Evolutionary conservation across 2,888 invertebrate genomes (phyloP), one percentile per base, ranked within the genome.

Genomic region (Onchidella celtica): DNA sequence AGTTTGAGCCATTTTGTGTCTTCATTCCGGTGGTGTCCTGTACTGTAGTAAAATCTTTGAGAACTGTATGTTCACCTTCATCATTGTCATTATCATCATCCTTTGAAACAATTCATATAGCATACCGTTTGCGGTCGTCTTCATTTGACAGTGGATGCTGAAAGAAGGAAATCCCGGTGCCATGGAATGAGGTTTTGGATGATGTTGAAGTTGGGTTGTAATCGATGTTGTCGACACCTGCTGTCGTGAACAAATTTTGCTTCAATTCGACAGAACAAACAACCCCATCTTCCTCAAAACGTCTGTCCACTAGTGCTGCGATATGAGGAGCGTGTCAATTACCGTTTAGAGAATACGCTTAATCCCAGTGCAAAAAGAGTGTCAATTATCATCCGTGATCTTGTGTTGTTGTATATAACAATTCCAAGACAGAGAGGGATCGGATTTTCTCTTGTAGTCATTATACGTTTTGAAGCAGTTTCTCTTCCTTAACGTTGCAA

Each of bases 141-240:
- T 47, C 47, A 47, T 47, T 17, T 11, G 6, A 17, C 47, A 11
- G 47, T 47, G 47, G 81, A 24, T 66, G 65, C 40, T 83, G 81
- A 24, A 85, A 82, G 17, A 84, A 32, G 55, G 65, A 69, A 9
- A 84, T 85, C 6, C 72, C 72, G 21, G 84, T 83, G 27, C 83
- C 85, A 84, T 84, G 83, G 68, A 81, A 84, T 11, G 83, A 83
- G 24, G 40, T 55, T n/a, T 40, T 29, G 21, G 84, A 57, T 17
- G 83, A 80, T 40, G 40, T 74, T 27, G 80, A 80, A 24, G 34
- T 83, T 55, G 77, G 78, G 75, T 84, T 83, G 73, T 81, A 77
- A 59, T 84, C 84, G 24, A 84, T 61, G 66, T 82, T 84, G 69
- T 84, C 84, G 38, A 84, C 47, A 9, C 69, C 82, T 47, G 74